A percentile compares a stretch with the other conserved stretches of the same genome.
Conservation (phyloP, 2,113 vertebrate genomes). For the Petrocephalus zakoni region DNA sequence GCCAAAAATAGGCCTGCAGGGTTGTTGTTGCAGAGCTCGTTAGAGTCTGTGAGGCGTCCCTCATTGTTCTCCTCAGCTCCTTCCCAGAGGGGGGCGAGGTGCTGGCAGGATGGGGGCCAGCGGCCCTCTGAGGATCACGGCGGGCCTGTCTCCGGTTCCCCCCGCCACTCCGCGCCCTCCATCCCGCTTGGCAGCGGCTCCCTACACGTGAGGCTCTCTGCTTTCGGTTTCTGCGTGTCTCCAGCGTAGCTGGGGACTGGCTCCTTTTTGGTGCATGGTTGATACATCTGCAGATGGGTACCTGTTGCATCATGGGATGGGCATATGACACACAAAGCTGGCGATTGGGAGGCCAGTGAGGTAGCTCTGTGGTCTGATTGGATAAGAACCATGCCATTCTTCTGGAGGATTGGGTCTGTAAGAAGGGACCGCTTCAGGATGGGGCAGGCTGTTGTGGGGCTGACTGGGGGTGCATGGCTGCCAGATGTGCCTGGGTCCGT, state of each 20-base stretch:
- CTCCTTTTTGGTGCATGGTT: background rate
- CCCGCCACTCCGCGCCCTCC: background rate
- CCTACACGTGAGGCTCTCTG: background rate
- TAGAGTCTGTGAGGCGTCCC: background rate
- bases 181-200: background rate
- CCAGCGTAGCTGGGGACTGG: background rate
- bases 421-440: too few relatives aligned
- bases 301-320: background rate
- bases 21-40: slow-evolving; percentile 12
- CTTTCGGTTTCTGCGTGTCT: background rate
- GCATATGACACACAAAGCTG: background rate
- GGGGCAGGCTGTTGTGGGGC: background rate
- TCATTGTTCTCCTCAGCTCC: slow-evolving; percentile 13
- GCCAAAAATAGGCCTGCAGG: slow-evolving; percentile 13
- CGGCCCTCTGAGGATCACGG: background rate
- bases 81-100: background rate
- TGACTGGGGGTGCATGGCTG: background rate
- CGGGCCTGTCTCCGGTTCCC: background rate
- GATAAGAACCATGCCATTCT: background rate
- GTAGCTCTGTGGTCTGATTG: background rate
- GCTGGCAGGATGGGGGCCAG: background rate
- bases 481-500: background rate
- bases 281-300: background rate
- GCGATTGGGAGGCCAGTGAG: background rate
- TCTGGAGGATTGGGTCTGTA: background rate